Evolutionary conservation across 1,140 invertebrate species (phyloP), one percentile per base, ranked within the genome.

Genomic region (Pseudoatta argentina): DNA sequence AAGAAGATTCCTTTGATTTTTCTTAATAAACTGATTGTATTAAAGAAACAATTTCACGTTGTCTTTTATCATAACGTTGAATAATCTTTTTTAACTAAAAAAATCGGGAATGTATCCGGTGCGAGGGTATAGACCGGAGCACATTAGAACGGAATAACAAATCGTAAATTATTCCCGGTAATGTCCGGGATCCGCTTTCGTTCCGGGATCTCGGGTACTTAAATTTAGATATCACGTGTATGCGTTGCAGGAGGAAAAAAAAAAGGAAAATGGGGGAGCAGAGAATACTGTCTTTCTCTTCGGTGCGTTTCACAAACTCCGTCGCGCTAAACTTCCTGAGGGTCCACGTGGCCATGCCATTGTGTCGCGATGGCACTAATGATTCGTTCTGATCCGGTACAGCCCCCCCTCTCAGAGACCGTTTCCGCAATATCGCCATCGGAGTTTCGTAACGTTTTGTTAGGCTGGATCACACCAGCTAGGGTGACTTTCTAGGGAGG

Each of bases 171-270:
- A 89, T 53, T 67, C 72, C 27, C 21, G 63, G 61, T 51, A 71
- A 78, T 72, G 30, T 63, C 88, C 88, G 85, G 90, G 91, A 92
- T 94, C 89, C 86, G 88, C 87, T 93, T 91, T 89, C 92, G 93
- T 93, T 92, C 92, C 91, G 91, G 91, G 24, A 75, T 76, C 66
- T 61, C 76, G 34, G 86, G 61, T 89, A 85, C 87, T 89, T 79
- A 82, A 91, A 93, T 94, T 94, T 92, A 93, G 93, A 93, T 91
- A 91, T 94, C 92, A 93, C 83, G 79, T 82, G 90, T 83, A 87
- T 87, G 87, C 90, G 69, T 86, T 87, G 81, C 59, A 89, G 76
- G 48, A 77, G 59, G 44, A 87, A 91, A 88, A 55, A 88, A 55
- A 57, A 91, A 72, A 76, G 64, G 59, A 24, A 27, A 72, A 44